phyloP scores from a whole-genome alignment of 2,797 vertebrate genomes.

The Eidolon dupreanum region DNA sequence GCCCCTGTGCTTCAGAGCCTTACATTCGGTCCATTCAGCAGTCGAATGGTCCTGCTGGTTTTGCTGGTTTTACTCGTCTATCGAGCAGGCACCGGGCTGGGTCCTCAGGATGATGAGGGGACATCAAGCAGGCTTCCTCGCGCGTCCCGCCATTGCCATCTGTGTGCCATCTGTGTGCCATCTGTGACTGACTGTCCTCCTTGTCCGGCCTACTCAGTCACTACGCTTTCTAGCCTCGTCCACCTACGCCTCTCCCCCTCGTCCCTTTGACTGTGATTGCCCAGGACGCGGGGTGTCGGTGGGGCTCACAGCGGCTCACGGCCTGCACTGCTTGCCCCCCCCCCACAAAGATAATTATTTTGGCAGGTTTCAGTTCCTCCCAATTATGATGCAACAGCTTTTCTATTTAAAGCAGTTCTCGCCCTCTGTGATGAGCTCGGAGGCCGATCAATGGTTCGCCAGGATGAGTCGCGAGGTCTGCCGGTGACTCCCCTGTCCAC shows the following conservation, averaged over 20 bases:
- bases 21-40: neutral
- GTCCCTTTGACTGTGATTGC: neutral
- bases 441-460: conserved; percentile 83
- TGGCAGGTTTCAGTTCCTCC: conserved; percentile 84
- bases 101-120: neutral
- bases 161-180: too few species aligned
- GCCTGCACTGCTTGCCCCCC: conserved; percentile 72
- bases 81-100: neutral
- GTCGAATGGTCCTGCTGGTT: neutral
- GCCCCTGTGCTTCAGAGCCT: accelerated
- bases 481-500: neutral
- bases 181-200: neutral
- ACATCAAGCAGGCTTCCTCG: neutral
- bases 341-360: conserved; percentile 83
- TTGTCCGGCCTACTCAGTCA: neutral
- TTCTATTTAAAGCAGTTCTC: conserved; percentile 86
- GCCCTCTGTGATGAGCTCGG: conserved; percentile 81
- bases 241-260: neutral
- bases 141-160: neutral
- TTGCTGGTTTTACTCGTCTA: too few species aligned
- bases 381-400: conserved; percentile 86
- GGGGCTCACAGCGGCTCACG: conserved; percentile 56
- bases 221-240: neutral
- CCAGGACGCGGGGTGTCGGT: conserved; percentile 57
- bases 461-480: conserved; percentile 71